Percentiles rank a stretch among this genome's conserved stretches.
Conservation (phyloP, 2,113 vertebrate species). For the Geococcyx californianus region DNA sequence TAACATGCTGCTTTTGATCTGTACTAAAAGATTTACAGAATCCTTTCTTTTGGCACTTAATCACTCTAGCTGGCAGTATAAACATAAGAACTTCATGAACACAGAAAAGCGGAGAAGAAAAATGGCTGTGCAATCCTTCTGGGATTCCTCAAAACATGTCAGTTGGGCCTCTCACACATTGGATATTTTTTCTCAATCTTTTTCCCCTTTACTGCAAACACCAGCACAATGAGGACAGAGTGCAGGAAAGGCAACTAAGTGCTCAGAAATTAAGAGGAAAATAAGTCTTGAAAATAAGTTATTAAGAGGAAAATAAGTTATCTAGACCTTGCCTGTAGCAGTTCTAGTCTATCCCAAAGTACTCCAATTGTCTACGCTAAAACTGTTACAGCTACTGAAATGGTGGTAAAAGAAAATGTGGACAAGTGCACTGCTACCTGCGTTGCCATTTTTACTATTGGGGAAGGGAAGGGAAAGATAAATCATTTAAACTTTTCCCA, state of each 20-base stretch:
- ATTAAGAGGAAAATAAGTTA: too few relatives aligned
- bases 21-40: slow-evolving; percentile 35
- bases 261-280: background rate
- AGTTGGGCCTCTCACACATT: background rate
- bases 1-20: slow-evolving; percentile 8
- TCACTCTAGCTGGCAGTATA: background rate
- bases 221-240: background rate
- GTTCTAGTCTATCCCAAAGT: background rate
- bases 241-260: background rate
- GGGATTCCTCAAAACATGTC: background rate
- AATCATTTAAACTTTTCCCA: background rate
- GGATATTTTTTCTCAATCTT: background rate
- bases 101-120: slow-evolving; percentile 10
- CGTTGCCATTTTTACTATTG: background rate
- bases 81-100: background rate
- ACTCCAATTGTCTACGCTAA: background rate
- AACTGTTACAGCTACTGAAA: background rate
- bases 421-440: background rate
- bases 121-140: background rate
- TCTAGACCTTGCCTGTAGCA: background rate
- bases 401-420: background rate
- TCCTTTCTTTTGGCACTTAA: slow-evolving; percentile 7
- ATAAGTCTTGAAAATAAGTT: background rate
- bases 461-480: background rate
- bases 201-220: background rate